These are phyloP conservation scores for Oreocharis arfaki DNA, from an alignment of 2,113 vertebrate species.

Conservation along the genomic window DNA sequence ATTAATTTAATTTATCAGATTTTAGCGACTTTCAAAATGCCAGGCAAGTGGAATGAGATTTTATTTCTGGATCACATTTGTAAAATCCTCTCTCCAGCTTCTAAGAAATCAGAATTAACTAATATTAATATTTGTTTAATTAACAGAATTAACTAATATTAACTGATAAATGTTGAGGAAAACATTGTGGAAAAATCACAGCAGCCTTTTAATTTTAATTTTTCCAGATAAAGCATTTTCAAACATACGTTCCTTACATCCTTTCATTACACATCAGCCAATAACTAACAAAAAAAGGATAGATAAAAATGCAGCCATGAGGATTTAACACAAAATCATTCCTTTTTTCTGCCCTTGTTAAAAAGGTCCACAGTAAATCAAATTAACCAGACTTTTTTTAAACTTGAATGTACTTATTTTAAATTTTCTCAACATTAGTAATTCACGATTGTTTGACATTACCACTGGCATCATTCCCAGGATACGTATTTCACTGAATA, in stretches of 20 bases:
- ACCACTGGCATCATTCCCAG: conserved; percentile 49
- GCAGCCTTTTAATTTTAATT: neutral
- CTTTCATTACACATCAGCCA: neutral
- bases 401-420: conserved; percentile 12
- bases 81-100: neutral
- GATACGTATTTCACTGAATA: conserved; percentile 25
- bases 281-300: neutral
- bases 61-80: neutral
- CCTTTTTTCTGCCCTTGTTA: neutral
- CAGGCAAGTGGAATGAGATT: neutral
- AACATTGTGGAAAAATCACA: neutral
- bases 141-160: neutral
- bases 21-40: neutral
- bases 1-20: neutral
- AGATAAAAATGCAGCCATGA: neutral
- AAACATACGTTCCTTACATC: neutral
- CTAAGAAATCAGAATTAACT: neutral
- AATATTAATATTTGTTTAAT: neutral
- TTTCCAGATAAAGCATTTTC: neutral
- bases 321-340: neutral
- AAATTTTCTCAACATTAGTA: conserved; percentile 51
- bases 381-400: neutral
- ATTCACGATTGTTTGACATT: conserved; percentile 56
- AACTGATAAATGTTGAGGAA: neutral
- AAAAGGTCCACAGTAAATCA: neutral